Evolutionary conservation across 2,888 invertebrate species (phyloP).

Genomic region (Brachyptera putata): DNA sequence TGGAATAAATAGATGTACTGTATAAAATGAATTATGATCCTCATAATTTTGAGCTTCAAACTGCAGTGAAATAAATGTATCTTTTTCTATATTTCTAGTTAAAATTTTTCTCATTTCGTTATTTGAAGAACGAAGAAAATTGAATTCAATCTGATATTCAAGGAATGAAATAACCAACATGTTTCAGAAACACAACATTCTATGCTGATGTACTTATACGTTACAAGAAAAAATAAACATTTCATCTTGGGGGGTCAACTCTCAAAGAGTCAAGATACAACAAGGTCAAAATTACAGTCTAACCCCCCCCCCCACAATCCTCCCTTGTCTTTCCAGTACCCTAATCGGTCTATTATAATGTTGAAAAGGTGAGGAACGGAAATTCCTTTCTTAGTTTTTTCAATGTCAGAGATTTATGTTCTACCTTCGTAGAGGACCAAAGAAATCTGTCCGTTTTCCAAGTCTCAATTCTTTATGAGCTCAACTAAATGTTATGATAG

Average conservation of each 20-base stretch:
- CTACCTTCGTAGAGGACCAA: not conserved
- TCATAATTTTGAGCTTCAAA: too few species aligned
- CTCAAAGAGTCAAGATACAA: not conserved
- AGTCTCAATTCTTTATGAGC: not conserved
- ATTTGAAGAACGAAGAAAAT: too few species aligned
- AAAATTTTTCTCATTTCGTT: too few species aligned
- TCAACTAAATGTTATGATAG: not conserved
- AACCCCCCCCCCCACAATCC: too few species aligned
- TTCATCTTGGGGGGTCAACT: constrained; percentile 10
- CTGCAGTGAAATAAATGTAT: too few species aligned
- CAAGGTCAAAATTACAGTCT: constrained; percentile 6
- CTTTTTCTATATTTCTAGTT: too few species aligned
- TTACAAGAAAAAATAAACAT: constrained; percentile 7
- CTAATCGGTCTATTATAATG: constrained; percentile 18
- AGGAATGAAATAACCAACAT: too few species aligned
- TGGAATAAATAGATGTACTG: too few species aligned
- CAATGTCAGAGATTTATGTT: not conserved
- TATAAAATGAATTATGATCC: too few species aligned
- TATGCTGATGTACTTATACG: too few species aligned
- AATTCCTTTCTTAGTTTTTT: constrained; percentile 18
- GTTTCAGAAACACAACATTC: too few species aligned
- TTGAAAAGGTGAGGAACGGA: constrained; percentile 19
- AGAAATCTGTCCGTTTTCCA: not conserved
- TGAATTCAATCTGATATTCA: too few species aligned
- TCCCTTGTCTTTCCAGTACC: not conserved